A percentile compares a stretch with the other conserved stretches of the same genome.
Conservation (phyloP, 2,113 vertebrate species). For the Todiramphus saurophagus region DNA sequence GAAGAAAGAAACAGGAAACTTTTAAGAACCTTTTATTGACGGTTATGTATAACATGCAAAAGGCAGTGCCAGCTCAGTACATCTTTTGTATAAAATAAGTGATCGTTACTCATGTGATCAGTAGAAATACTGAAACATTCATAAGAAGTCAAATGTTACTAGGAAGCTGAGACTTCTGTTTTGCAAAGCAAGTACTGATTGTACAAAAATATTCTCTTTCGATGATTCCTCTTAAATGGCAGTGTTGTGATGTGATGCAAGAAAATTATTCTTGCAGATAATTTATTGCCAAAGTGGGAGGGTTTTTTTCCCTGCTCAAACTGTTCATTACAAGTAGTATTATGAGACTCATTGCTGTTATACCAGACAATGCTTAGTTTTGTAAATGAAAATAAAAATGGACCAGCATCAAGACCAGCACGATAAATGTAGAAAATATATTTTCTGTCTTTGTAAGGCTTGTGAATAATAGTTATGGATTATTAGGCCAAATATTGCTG, state of each 20-base stretch:
- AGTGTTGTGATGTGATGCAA: neutral
- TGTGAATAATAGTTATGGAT: neutral
- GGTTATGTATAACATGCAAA: neutral
- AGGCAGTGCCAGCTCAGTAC: neutral
- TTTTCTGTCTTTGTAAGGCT: neutral
- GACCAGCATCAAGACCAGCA: accelerated
- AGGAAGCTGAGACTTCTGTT: neutral
- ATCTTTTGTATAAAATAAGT: conserved; percentile 32
- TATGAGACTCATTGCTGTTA: neutral
- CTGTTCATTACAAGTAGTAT: neutral
- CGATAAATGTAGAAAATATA: neutral
- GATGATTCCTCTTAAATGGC: neutral
- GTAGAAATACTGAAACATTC: neutral
- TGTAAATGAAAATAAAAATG: neutral
- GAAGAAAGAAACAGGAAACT: neutral
- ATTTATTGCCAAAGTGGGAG: neutral
- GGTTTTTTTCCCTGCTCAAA: neutral
- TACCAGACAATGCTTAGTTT: neutral
- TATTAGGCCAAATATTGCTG: neutral
- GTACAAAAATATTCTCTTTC: neutral
- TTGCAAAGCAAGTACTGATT: conserved; percentile 20
- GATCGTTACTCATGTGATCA: neutral
- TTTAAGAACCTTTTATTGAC: neutral
- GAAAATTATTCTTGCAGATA: neutral
- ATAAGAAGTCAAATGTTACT: conserved; percentile 11